A percentile compares a stretch with the other conserved stretches of the same genome.
These are phyloP conservation scores for Poecilia picta DNA, from an alignment of 2,797 vertebrate genomes.

Conservation along the genomic window DNA sequence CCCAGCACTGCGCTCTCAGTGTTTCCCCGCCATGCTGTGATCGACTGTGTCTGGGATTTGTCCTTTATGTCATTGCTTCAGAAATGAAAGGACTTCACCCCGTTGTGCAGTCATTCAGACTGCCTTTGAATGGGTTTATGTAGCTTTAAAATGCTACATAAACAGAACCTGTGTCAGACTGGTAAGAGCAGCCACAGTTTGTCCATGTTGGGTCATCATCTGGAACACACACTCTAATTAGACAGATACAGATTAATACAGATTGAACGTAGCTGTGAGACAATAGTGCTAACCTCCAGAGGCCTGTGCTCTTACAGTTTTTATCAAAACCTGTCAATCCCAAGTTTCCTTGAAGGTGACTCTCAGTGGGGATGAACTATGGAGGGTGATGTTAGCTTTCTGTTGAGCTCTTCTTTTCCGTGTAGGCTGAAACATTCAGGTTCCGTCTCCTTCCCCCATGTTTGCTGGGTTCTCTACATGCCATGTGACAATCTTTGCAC, in stretches of 20 bases:
- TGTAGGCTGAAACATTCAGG: neutral
- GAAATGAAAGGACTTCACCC: slow-evolving; percentile 46
- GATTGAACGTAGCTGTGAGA: too few species aligned
- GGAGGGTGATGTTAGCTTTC: neutral
- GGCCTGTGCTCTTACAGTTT: too few species aligned
- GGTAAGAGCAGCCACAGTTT: too few species aligned
- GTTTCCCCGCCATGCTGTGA: slow-evolving; percentile 57
- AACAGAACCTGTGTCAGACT: neutral
- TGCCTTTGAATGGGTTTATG: neutral
- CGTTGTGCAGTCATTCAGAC: neutral
- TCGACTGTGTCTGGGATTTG: slow-evolving; percentile 69
- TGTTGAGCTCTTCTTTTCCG: neutral
- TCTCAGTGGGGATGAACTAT: neutral
- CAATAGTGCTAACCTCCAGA: too few species aligned
- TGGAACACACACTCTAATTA: too few species aligned
- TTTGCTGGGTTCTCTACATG: neutral
- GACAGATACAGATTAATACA: too few species aligned
- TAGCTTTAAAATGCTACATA: neutral
- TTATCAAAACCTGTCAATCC: too few species aligned
- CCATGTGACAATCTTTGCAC: neutral
- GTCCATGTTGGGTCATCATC: too few species aligned
- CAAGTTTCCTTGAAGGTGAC: too few species aligned
- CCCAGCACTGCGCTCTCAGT: neutral
- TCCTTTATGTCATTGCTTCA: slow-evolving; percentile 60
- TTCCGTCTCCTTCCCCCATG: neutral